Evolutionary conservation across 2,797 vertebrate species (phyloP).

Genomic region (Mycteria americana): DNA sequence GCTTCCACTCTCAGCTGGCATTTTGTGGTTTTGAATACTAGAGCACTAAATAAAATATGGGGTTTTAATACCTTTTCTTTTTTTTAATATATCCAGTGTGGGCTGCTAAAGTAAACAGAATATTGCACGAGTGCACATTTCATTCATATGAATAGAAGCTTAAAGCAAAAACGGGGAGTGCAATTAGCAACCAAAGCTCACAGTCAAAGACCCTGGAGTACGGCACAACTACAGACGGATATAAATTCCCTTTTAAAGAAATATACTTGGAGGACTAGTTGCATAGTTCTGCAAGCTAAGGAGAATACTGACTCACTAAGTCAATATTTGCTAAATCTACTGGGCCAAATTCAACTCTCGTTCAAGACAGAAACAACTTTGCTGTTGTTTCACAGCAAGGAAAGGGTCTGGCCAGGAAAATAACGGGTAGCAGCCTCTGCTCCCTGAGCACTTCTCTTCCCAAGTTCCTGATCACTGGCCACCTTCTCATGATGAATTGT

Average conservation of each 20-base stretch:
- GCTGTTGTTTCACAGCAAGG: neutral
- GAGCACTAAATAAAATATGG: slow-evolving; percentile 40
- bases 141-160: slow-evolving; percentile 25
- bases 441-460: neutral
- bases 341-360: slow-evolving; percentile 24
- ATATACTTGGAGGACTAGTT: neutral
- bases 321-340: slow-evolving; percentile 47
- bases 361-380: neutral
- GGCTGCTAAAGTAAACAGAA: slow-evolving; percentile 59
- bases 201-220: neutral
- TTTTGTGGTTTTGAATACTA: slow-evolving; percentile 45
- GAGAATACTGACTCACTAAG: slow-evolving; percentile 49
- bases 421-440: neutral
- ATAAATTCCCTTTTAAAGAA: slow-evolving; percentile 45
- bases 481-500: neutral
- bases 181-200: neutral
- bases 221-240: neutral
- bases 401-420: neutral
- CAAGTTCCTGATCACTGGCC: neutral
- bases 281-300: slow-evolving; percentile 46
- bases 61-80: neutral
- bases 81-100: neutral
- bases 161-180: neutral
- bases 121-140: slow-evolving; percentile 44
- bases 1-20: slow-evolving; percentile 45